Base-by-base conservation (phyloP, 2,888 invertebrate species). In the Geophilus truncorum region DNA sequence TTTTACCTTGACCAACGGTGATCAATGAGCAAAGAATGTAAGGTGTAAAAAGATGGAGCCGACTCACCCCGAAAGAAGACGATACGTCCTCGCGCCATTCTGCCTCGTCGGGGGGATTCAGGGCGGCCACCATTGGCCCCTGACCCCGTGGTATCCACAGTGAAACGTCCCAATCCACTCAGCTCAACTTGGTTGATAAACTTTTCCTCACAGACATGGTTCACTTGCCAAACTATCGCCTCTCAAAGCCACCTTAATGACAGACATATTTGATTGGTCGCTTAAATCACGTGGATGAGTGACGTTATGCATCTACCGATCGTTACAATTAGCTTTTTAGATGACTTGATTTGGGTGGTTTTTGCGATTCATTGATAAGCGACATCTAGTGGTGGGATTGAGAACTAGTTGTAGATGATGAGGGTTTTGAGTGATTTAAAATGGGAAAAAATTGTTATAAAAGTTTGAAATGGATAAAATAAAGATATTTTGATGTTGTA, bases 11-110 rank as follows among this genome's bases (percentile, higher is more conserved):
- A 57, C 57, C 57, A 57, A 18, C 18, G 15, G 23, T 57, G 57
- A 57, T 57, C 57, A 57, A 57, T 57, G 57, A 57, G 57, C 57
- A 57, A 57, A 57, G 57, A 57, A 57, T 57, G 57, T 57, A 51
- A 57, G 57, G 57, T 57, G 57, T 57, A 57, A 57, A 57, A 57
- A 32, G 76, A 32, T 28, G 76, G 76, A 76, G 32, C 28, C 28
- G 7, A 76, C 76, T 76, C 76, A 76, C 76, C 76, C 32, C 76
- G 76, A 32, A 76, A 76, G 76, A 76, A 76, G 76, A 76, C 76
- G 76, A 76, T 18, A 23, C 76, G 18, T 32, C 76, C 76, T 32
- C 76, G 28, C 76, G 76, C 28, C 76, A 76, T 76, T 57, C 57
- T 57, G 57, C 57, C 57, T 57, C 57, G 57, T 57, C 57, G 57